Conservation (phyloP, 2,113 vertebrate genomes). For the Sardina pilchardus region DNA sequence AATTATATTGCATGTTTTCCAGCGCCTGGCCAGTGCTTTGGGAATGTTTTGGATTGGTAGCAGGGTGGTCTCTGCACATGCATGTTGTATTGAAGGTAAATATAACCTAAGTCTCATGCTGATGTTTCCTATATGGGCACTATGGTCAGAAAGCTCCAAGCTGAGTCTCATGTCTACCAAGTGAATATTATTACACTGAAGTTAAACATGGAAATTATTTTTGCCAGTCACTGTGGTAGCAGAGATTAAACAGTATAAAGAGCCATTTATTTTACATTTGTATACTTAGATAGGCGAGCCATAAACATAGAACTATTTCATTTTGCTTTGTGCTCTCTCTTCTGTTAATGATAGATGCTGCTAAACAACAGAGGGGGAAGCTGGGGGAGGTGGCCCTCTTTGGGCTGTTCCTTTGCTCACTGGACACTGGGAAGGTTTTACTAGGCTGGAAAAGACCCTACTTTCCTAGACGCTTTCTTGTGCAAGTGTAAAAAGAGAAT, state of each 20-base stretch:
- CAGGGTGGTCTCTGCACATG: neutral
- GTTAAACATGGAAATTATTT: no score
- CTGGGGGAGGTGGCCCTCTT: neutral
- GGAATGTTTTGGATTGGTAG: neutral
- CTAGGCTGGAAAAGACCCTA: neutral
- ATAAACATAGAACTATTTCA: no score
- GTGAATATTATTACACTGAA: no score
- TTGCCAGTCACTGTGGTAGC: no score
- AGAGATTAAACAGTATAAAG: no score
- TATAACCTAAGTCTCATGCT: neutral
- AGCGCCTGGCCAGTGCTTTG: conserved; percentile 13
- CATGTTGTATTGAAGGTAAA: neutral
- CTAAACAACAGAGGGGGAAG: neutral
- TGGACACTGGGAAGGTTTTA: neutral
- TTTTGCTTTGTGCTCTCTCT: neutral
- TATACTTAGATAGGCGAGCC: no score
- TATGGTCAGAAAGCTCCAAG: neutral
- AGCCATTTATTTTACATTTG: no score
- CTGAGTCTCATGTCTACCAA: neutral
- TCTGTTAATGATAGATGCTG: neutral
- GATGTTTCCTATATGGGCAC: neutral
- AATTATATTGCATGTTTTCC: neutral
- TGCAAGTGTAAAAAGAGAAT: neutral
- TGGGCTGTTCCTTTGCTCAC: neutral
- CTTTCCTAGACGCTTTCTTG: neutral